Evolutionary conservation across 2,113 vertebrate species (phyloP).

Genomic region (Antechinus flavipes): DNA sequence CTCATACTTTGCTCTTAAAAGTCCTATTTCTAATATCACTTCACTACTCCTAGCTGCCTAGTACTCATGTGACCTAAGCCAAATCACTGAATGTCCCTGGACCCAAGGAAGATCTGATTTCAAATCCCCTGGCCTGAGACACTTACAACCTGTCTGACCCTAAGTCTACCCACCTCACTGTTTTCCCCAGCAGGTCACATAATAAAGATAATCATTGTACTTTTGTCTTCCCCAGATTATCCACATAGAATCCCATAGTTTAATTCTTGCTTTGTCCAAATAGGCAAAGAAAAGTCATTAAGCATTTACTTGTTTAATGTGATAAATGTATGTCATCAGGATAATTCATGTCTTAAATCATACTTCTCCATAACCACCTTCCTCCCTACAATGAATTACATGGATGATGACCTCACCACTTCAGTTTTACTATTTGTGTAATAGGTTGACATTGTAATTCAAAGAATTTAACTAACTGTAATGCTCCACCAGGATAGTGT

Average conservation of each 20-base stretch:
- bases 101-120: background rate
- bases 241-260: background rate
- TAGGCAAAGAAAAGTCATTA: background rate
- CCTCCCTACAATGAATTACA: background rate
- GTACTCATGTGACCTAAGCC: too few relatives aligned
- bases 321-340: background rate
- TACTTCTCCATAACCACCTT: background rate
- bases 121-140: background rate
- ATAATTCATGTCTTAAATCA: background rate
- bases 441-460: background rate
- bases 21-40: fast-evolving
- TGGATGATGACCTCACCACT: background rate
- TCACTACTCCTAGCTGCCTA: background rate
- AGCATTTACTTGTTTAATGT: background rate
- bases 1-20: background rate
- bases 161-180: background rate
- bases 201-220: fast-evolving
- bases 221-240: background rate
- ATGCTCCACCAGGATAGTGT: slow-evolving; percentile 14
- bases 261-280: background rate
- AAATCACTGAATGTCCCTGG: too few relatives aligned
- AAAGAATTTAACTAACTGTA: background rate
- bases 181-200: background rate
- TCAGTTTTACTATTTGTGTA: background rate
- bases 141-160: too few relatives aligned